Conservation (phyloP, 2,888 invertebrate genomes). For the Andrena trimmerana region DNA sequence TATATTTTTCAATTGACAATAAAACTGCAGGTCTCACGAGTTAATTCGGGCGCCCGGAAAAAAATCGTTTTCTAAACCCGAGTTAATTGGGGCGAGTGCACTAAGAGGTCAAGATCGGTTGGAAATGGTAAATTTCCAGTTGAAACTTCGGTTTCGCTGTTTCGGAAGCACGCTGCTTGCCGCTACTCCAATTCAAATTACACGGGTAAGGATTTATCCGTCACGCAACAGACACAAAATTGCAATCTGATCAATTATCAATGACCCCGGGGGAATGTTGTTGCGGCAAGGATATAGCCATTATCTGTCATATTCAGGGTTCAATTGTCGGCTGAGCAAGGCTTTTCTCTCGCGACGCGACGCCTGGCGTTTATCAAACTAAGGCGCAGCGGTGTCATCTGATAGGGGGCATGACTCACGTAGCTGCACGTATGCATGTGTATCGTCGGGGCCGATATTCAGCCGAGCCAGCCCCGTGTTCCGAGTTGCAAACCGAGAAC, state of each 20-base stretch:
- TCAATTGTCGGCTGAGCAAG: constrained; percentile 39
- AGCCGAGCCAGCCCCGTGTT: not conserved
- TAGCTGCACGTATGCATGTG: constrained; percentile 10
- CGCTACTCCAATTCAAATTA: not conserved
- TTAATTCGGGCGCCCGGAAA: too few species aligned
- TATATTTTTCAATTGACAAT: too few species aligned
- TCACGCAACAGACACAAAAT: not conserved
- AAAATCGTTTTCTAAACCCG: too few species aligned
- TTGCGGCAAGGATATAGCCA: constrained; percentile 28
- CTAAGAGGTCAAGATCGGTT: not conserved
- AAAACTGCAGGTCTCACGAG: too few species aligned
- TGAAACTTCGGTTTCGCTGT: not conserved
- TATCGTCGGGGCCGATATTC: constrained; percentile 34
- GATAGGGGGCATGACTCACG: constrained; percentile 60
- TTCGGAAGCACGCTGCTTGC: not conserved
- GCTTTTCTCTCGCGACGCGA: constrained; percentile 36
- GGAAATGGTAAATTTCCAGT: not conserved
- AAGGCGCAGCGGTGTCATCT: constrained; percentile 65
- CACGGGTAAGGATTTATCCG: not conserved
- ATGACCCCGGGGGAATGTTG: constrained; percentile 2
- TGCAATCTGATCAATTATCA: constrained; percentile 31
- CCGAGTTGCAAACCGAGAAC: constrained; percentile 16
- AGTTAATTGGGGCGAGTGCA: too few species aligned
- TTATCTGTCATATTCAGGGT: constrained; percentile 50
- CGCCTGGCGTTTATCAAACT: constrained; percentile 59